These are phyloP conservation scores for Vicugna pacos DNA, from an alignment of 2,113 vertebrate genomes.

Conservation along the genomic window DNA sequence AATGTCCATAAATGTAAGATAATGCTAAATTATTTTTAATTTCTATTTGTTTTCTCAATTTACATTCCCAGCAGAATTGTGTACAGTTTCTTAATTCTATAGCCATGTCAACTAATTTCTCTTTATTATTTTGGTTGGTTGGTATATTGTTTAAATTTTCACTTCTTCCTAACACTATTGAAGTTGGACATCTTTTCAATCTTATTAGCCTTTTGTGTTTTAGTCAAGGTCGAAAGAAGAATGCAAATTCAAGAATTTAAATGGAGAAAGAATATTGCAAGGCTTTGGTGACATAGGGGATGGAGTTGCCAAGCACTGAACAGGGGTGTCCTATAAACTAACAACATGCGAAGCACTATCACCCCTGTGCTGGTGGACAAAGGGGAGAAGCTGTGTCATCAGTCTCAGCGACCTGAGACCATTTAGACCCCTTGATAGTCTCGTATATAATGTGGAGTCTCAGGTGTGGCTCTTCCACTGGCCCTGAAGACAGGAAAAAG, in stretches of 20 bases:
- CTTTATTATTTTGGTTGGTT: slow-evolving; percentile 6
- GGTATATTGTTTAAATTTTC: neutral
- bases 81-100: neutral
- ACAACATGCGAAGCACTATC: neutral
- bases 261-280: neutral
- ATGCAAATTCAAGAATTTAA: neutral
- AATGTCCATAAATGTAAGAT: neutral
- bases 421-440: neutral
- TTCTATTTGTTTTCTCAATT: neutral
- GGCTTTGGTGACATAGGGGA: neutral
- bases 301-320: neutral
- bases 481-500: neutral
- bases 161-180: neutral
- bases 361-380: neutral
- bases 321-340: neutral
- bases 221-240: neutral
- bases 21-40: neutral
- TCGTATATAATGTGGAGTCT: neutral
- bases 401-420: neutral
- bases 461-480: neutral
- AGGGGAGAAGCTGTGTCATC: no score
- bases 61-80: neutral
- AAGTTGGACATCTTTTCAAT: neutral
- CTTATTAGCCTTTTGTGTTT: neutral
- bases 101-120: neutral